phyloP scores from a whole-genome alignment of 2,797 vertebrate genomes.

The Nannoperca obscura region DNA sequence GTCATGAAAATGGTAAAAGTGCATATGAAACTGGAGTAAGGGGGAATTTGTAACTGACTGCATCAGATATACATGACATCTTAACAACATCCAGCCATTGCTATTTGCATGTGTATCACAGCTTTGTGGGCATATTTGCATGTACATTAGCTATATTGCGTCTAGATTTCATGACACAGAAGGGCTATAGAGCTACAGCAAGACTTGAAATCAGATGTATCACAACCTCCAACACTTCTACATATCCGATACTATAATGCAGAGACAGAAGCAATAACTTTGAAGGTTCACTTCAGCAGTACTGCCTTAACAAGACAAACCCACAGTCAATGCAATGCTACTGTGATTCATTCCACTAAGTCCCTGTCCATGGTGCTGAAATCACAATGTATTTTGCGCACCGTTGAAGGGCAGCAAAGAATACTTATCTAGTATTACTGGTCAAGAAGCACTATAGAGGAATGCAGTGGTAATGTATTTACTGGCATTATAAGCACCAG shows the following conservation, averaged over 20 bases:
- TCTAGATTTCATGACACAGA: not conserved
- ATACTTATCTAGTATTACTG: not conserved
- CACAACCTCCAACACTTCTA: not conserved
- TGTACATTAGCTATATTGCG: not conserved
- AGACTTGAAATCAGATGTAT: not conserved
- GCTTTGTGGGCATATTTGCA: constrained; percentile 4
- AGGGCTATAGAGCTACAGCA: not conserved
- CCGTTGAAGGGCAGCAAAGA: not conserved
- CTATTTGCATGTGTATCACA: not conserved
- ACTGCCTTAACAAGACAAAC: not conserved
- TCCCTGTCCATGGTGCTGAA: constrained; percentile 72
- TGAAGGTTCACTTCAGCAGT: not conserved
- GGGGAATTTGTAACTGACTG: not conserved
- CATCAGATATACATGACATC: not conserved
- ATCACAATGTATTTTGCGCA: not conserved
- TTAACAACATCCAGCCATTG: not conserved
- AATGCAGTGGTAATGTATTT: not conserved
- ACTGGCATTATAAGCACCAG: accelerated
- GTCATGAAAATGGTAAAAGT: constrained; percentile 1
- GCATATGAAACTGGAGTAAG: not conserved
- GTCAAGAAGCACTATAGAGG: not conserved
- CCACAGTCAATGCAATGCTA: too few relatives aligned
- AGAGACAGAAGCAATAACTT: not conserved
- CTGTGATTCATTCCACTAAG: not conserved
- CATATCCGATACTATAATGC: not conserved